Evolutionary conservation across 2,888 invertebrate species (phyloP), one percentile per base, ranked within the genome.

Genomic region (Patella pellucida): DNA sequence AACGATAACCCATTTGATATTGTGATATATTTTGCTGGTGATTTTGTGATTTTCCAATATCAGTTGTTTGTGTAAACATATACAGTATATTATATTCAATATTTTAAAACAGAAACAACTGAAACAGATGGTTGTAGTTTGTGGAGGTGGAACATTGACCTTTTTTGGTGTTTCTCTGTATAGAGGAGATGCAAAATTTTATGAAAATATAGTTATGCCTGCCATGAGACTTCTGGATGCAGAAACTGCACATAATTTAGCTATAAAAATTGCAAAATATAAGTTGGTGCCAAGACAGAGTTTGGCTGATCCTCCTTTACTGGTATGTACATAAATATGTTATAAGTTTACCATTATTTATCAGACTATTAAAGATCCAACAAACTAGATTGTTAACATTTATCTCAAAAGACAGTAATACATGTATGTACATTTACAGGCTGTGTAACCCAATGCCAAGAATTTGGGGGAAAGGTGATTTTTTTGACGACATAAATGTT

Each of bases 231-330:
- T 92, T 15, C 85, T 97, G 12, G 94, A 94, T 85, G 95, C 97
- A 0, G 98, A 98, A 92, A 93, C 92, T 71, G 94, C 96, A 1
- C 98, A 98, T 88, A 94, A 93, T 80, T 84, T 96, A 41, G 96
- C 96, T 9, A 93, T 98, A 1, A 90, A 93, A 80, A 93, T 94
- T 11, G 94, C 95, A 31, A 96, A 96, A 91, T 94, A 95, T 92
- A 94, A 95, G 31, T 80, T 97, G 0, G 92, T 96, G 79, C 94
- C 95, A 15, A 90, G 92, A 80, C 93, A 93, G 84, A 91, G 86
- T 72, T 92, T 90, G 77, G 87, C 93, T 75, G 95, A 96, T 91
- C 93, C 94, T 3, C 89, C 92, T 50, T 90, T 93, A 78, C 91
- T 97, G 88, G 41, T 41, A 41, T 41, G 41, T 41, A 41, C 41